Evolutionary conservation across 2,113 vertebrate genomes (phyloP), one percentile per base, ranked within the genome.

Genomic region (Callionymus lyra): DNA sequence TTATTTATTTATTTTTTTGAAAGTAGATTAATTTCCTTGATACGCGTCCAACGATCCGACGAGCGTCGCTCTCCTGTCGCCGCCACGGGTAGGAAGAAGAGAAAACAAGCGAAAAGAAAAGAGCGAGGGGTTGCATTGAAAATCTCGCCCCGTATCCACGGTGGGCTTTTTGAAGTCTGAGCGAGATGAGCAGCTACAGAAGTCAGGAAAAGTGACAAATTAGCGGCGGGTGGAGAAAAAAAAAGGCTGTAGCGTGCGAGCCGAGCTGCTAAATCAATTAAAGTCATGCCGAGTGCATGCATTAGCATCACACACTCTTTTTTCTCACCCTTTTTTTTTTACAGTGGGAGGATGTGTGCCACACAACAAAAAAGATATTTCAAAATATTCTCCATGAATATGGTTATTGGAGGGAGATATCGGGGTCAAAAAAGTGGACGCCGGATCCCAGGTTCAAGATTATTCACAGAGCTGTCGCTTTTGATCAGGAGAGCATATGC

Each of bases 331-430:
- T 38, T 59, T 53, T 37, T 36, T 37, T 56, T 43, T 35, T 27
- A 50, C 34, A 37, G 38, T 50, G 17, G 34, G 35, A 57, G 60
- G 40, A 65, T 31, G 53, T 59, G 37, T 47, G 74, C 50, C 68
- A 81, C 59, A 59, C 43, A 56, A n/a, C n/a, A n/a, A n/a, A n/a
- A n/a, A n/a, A n/a, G 50, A 60, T 80, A 79, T 84, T 86, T 84
- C n/a, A 83, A 86, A 81, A 84, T 85, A 84, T 79, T 86, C 74
- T 81, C 82, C 84, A 86, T 84, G 64, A 72, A 68, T 74, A 52
- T 53, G 72, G 68, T 78, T 82, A 84, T 81, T 81, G 81, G 90
- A 86, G 82, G n/a, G n/a, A n/a, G n/a, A n/a, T n/a, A n/a, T n/a
- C 54, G 61, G 54, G 47, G 50, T 71, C 62, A 56, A 63, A n/a